These are phyloP conservation scores for Scophthalmus maximus DNA, from an alignment of 2,113 vertebrate species.

Conservation along the genomic window DNA sequence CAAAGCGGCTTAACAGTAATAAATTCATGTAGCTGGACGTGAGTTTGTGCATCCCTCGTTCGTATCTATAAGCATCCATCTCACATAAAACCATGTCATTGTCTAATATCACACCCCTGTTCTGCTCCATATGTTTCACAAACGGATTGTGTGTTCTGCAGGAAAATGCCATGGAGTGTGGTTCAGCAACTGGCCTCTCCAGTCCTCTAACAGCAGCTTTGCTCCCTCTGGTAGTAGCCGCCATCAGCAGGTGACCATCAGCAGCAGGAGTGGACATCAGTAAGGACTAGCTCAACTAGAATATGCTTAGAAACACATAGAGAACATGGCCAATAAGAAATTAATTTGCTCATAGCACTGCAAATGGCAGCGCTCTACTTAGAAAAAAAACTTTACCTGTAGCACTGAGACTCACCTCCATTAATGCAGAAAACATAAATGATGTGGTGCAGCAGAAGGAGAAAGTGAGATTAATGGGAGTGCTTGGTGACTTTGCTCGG, in stretches of 20 bases:
- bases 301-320: slow-evolving; percentile 62
- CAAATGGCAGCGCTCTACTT: slow-evolving; percentile 49
- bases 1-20: not conserved
- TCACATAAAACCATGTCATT: too few species aligned
- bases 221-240: slow-evolving; percentile 81
- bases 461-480: slow-evolving; percentile 11
- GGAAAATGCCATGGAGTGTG: slow-evolving; percentile 97
- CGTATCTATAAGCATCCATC: too few species aligned
- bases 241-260: slow-evolving; percentile 91
- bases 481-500: slow-evolving; percentile 34
- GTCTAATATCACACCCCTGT: too few species aligned
- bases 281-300: slow-evolving; percentile 46
- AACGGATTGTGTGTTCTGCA: slow-evolving; percentile 61
- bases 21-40: too few species aligned
- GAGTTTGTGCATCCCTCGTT: too few species aligned
- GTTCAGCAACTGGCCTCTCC: slow-evolving; percentile 84
- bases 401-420: slow-evolving; percentile 54
- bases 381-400: slow-evolving; percentile 40
- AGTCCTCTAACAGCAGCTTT: slow-evolving; percentile 77
- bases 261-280: slow-evolving; percentile 29
- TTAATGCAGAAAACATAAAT: slow-evolving; percentile 57
- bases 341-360: slow-evolving; percentile 57
- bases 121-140: not conserved
- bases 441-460: slow-evolving; percentile 23
- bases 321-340: slow-evolving; percentile 60